Conservation (phyloP, 2,888 invertebrate genomes). For the Syrphus vitripennis region DNA sequence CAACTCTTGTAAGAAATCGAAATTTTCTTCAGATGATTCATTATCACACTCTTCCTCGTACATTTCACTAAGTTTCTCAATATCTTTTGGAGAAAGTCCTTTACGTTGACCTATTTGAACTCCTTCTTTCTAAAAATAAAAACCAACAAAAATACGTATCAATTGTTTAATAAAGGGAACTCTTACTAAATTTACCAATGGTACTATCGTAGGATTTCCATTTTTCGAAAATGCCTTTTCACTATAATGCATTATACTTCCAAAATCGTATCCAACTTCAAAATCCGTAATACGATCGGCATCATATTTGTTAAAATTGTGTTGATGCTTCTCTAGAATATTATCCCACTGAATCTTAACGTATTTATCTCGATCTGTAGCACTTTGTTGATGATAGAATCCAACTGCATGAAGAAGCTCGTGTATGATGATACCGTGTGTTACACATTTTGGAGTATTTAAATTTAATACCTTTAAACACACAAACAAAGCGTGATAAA, state of each 20-base stretch:
- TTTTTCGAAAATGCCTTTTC: conserved; percentile 86
- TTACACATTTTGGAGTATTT: conserved; percentile 83
- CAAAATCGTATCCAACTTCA: conserved; percentile 87
- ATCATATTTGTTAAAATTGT: conserved; percentile 86
- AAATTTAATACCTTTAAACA: conserved; percentile 82
- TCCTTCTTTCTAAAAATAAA: conserved; percentile 79
- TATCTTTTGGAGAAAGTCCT: conserved; percentile 82
- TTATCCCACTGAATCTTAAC: conserved; percentile 89
- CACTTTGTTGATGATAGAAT: conserved; percentile 92
- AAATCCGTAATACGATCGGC: conserved; percentile 85
- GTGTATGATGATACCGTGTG: conserved; percentile 86
- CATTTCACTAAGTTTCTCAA: conserved; percentile 82
- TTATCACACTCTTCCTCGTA: conserved; percentile 80
- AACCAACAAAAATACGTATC: neutral
- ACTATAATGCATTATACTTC: conserved; percentile 89
- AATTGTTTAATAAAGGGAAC: neutral
- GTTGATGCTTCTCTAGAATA: conserved; percentile 82
- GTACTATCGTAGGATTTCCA: conserved; percentile 85
- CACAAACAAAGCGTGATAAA: too few relatives aligned
- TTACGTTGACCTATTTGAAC: conserved; percentile 82
- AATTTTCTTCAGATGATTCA: conserved; percentile 57
- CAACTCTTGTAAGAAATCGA: conserved; percentile 50
- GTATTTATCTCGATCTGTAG: conserved; percentile 88
- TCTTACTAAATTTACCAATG: conserved; percentile 79
- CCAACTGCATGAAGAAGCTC: conserved; percentile 91